Evolutionary conservation across 2,113 vertebrate genomes (phyloP).

Genomic region (Lagopus muta): DNA sequence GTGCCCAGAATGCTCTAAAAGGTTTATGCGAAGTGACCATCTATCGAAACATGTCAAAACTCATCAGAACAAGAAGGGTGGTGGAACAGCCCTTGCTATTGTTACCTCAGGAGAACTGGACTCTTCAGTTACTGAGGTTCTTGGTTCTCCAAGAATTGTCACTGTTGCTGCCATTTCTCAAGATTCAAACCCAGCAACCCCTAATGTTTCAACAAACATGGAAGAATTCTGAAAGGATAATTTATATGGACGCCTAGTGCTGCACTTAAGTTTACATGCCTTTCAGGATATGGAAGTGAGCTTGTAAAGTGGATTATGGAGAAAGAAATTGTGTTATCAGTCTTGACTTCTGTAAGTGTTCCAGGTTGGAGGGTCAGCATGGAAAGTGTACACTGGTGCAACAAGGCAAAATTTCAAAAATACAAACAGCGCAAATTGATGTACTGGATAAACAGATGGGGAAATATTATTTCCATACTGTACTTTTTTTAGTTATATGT

Average conservation of each 20-base stretch:
- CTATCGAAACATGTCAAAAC: constrained; percentile 99
- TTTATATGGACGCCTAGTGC: constrained; percentile 78
- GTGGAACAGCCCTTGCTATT: constrained; percentile 92
- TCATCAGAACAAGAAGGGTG: constrained; percentile 98
- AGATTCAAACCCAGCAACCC: constrained; percentile 96
- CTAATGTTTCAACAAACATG: constrained; percentile 93
- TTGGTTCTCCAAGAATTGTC: constrained; percentile 93
- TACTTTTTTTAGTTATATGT: constrained; percentile 84
- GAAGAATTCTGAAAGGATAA: constrained; percentile 86
- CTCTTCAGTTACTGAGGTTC: constrained; percentile 89
- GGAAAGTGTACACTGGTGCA: constrained; percentile 74
- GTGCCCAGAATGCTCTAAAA: constrained; percentile 97
- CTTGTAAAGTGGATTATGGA: constrained; percentile 83
- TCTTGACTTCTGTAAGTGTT: constrained; percentile 76
- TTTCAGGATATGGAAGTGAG: constrained; percentile 80
- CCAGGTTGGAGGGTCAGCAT: constrained; percentile 73
- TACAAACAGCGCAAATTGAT: constrained; percentile 74
- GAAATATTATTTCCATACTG: constrained; percentile 76
- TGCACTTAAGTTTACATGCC: constrained; percentile 85
- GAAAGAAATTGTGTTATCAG: constrained; percentile 77
- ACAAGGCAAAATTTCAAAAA: constrained; percentile 71
- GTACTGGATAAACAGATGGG: constrained; percentile 73
- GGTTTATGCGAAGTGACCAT: constrained; percentile 99
- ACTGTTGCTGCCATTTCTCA: constrained; percentile 94
- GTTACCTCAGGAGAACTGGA: constrained; percentile 98